Base-by-base conservation (phyloP, 2,797 vertebrate species). In the Crenuchus spilurus region DNA sequence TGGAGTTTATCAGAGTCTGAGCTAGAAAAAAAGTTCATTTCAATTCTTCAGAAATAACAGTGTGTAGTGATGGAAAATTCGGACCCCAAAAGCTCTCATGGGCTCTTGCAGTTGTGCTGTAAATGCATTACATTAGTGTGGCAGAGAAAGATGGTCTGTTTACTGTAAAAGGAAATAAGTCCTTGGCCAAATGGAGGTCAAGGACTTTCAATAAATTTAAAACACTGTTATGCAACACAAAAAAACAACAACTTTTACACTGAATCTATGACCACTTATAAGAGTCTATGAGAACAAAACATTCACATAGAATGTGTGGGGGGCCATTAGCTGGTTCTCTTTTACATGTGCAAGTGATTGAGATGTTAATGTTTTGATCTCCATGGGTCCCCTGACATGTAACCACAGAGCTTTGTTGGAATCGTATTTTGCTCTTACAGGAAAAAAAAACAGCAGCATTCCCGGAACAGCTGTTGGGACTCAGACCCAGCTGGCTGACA, bases 401-500 rank as follows among this genome's bases (percentile, higher is more conserved):
- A 46, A 49, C 71, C 61, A 70, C 67, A 79, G 63, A 70, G 68
- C 55, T 75, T 71, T 55, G 70, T 33, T 30, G 22, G 70, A 77
- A 58, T 79, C 18, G n/a, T 74, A 72, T 77, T 81, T 75, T 77
- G 61, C 54, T 60, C 46, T 69, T 54, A 68, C 72, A 76, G 75
- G 72, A 80, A 82, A 67, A 44, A 74, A 71, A 57, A 57, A 41
- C 22, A 73, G 20, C 52, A 77, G 51, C 75, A 83, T 83, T 83
- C 82, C 82, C 58, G 39, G 75, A 86, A 83, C 80, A 85, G 78
- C 79, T 80, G 75, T 54, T 70, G 48, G 51, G 61, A 63, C 78
- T 74, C 60, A 78, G 24, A 57, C 67, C 70, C 71, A 69, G 74
- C 74, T 79, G 82, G 76, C 78, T 48, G 67, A 64, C 28, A 51